Base-by-base conservation (phyloP, 2,888 invertebrate species). In the Caenorhabditis wallacei region DNA sequence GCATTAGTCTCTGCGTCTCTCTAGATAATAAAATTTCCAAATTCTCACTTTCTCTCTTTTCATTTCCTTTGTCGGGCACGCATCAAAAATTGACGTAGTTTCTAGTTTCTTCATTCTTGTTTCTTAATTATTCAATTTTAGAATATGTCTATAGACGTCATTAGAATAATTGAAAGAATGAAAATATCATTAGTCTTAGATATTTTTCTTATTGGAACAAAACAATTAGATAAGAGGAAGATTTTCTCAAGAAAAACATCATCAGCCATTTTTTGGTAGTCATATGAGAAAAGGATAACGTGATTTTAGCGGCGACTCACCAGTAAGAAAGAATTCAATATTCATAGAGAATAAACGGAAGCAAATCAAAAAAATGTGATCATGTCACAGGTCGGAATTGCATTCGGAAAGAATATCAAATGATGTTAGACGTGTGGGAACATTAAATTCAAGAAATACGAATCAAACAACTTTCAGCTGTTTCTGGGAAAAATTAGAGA, bases 401-500 rank as follows among this genome's bases (percentile, higher is more conserved):
- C 35, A 18, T 63, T 7, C 35, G 11, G 18, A 20, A 20, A 13
- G 20, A 51, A 64, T 51, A 64, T 64, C 24, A 43, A 61, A n/a
- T 43, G 61, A 59, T 59, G 1, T 59, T 22, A 8, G 13, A 18
- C 11, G 20, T 59, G 59, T 40, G 40, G 8, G 59, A 59, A 59
- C 22, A 43, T 59, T 16, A 16, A 57, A 7, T 43, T 43, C 20
- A 8, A 3, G 48, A 13, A 26, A 26, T 43, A n/a, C 13, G 10
- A 48, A 18, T 48, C 18, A 18, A 48, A 43, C 16, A 20, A 57
- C 35, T 43, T 66, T 75, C 37, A 51, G 35, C 53, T 48, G n/a
- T 57, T 59, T 76, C 69, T 69, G 61, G 68, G 59, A 76, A 69
- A 68, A 76, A 75, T 75, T 75, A 64, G 37, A 37, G 37, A n/a